Evolutionary conservation across 2,113 vertebrate genomes (phyloP).

Genomic region (Aptenodytes forsteri): DNA sequence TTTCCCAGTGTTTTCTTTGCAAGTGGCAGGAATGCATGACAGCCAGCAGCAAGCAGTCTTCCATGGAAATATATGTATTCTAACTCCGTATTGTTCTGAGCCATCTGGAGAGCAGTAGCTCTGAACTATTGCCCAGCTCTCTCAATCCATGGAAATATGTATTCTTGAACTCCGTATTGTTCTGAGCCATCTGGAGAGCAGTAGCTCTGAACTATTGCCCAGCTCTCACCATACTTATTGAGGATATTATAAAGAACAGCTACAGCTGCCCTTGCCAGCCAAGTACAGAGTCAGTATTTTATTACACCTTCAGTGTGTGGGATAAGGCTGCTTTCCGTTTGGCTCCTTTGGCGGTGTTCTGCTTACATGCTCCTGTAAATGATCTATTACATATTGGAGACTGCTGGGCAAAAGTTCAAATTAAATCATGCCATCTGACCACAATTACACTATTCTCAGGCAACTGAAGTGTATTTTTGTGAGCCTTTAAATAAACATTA

Average conservation of each 20-base stretch:
- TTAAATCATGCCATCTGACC: slow-evolving; percentile 49
- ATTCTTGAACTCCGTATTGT: background rate
- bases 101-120: slow-evolving; percentile 8
- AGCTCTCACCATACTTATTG: background rate
- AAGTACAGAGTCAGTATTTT: background rate
- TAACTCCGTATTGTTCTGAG: background rate
- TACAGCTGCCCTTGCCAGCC: background rate
- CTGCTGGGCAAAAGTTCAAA: slow-evolving; percentile 37
- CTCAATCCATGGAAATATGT: background rate
- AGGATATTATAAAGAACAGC: background rate
- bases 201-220: slow-evolving; percentile 2
- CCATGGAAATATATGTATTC: background rate
- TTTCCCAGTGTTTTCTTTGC: background rate
- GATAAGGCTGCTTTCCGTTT: slow-evolving; percentile 44
- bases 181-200: background rate
- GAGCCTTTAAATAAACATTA: slow-evolving; percentile 5
- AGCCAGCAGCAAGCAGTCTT: background rate
- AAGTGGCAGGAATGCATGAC: background rate
- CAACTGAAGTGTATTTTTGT: background rate
- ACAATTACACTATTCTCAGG: slow-evolving; percentile 38
- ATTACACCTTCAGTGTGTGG: slow-evolving; percentile 23
- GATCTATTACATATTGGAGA: slow-evolving; percentile 30
- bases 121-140: slow-evolving; percentile 6
- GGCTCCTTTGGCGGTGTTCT: background rate
- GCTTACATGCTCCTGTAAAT: slow-evolving; percentile 51